A percentile compares a stretch with the other conserved stretches of the same genome.
Conservation (phyloP, 1,140 invertebrate species). For the Drosophila santomea region DNA sequence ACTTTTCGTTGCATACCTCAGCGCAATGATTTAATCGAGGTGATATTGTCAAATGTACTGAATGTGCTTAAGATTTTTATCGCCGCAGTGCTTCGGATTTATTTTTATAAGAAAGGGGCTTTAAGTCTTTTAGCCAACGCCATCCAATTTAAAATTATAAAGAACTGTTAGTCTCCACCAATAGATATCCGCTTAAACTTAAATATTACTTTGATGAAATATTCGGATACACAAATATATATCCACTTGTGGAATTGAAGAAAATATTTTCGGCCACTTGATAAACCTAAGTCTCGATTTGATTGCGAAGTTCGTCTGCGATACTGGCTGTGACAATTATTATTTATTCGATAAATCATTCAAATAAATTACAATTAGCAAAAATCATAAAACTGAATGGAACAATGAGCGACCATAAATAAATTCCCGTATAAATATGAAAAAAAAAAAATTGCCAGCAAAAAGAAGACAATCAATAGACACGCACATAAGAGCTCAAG, state of each 20-base stretch:
- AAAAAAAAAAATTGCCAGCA: conserved; percentile 29
- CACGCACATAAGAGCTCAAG: conserved; percentile 31
- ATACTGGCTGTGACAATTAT: conserved; percentile 55
- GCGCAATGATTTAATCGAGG: too few species aligned
- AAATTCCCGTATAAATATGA: conserved; percentile 35
- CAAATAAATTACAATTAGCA: conserved; percentile 83
- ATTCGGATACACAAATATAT: conserved; percentile 12
- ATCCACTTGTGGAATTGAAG: conserved; percentile 30
- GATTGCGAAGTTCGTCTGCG: conserved; percentile 71
- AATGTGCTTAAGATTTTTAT: too few species aligned
- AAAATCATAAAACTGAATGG: conserved; percentile 70
- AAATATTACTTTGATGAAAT: conserved; percentile 58
- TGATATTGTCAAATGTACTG: too few species aligned
- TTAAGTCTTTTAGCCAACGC: conserved; percentile 51
- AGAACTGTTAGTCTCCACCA: conserved; percentile 54
- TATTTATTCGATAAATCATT: conserved; percentile 78
- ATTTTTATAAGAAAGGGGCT: conserved; percentile 62
- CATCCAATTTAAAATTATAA: conserved; percentile 66
- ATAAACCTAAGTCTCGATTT: conserved; percentile 49
- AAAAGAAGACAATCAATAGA: conserved; percentile 21
- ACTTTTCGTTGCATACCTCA: too few species aligned
- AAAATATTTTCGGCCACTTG: conserved; percentile 32
- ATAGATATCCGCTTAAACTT: conserved; percentile 52
- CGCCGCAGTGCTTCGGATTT: too few species aligned
- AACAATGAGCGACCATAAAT: conserved; percentile 31